These are phyloP conservation scores for Zygogramma bicolorata DNA, from an alignment of 2,888 invertebrate species.

Conservation along the genomic window DNA sequence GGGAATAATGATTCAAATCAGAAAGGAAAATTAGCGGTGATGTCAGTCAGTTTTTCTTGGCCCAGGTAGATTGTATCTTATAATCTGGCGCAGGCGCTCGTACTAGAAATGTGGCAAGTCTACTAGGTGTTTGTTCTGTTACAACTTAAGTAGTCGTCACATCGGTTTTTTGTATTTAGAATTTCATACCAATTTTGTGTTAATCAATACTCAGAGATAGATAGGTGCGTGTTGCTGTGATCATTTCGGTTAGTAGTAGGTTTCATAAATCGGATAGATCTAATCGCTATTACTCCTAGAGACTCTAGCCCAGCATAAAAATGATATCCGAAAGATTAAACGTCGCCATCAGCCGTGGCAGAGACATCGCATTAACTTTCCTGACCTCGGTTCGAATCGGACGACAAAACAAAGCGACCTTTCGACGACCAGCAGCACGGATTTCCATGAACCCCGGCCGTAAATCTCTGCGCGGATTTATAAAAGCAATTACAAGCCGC, in stretches of 20 bases:
- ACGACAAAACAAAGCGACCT: background rate
- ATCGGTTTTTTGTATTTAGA: too few relatives aligned
- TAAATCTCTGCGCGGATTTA: slow-evolving; percentile 54
- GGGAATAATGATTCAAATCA: too few relatives aligned
- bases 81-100: too few relatives aligned
- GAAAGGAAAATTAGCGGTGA: too few relatives aligned
- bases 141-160: too few relatives aligned
- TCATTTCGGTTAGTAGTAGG: background rate
- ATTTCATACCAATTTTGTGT: too few relatives aligned
- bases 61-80: too few relatives aligned
- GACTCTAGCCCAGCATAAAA: background rate
- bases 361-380: background rate
- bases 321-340: background rate
- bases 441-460: slow-evolving; percentile 12
- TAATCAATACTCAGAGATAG: too few relatives aligned
- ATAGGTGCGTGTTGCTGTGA: too few relatives aligned
- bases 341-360: background rate
- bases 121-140: too few relatives aligned
- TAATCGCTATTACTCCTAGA: background rate
- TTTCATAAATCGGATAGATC: background rate
- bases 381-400: background rate
- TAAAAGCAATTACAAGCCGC: slow-evolving; percentile 55
- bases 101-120: too few relatives aligned
- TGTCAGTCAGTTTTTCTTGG: too few relatives aligned
- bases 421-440: background rate